phyloP scores from a whole-genome alignment of 2,797 vertebrate species.

The Alca torda region DNA sequence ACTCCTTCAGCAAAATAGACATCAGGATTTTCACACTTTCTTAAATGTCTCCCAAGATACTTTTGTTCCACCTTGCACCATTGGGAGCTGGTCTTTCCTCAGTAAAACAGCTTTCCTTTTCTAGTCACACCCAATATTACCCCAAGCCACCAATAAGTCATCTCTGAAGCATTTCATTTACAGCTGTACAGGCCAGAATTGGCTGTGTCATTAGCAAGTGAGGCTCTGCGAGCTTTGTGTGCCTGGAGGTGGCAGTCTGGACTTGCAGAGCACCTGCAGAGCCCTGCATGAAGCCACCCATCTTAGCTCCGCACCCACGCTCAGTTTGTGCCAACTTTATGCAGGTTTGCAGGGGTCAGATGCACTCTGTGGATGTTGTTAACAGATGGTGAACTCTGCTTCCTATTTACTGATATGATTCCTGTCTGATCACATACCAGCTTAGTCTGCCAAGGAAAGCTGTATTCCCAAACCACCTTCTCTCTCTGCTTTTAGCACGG shows the following conservation, averaged over 20 bases:
- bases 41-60: background rate
- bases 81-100: background rate
- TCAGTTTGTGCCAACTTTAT: background rate
- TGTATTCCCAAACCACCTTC: background rate
- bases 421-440: constrained; percentile 16
- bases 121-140: background rate
- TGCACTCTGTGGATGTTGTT: background rate
- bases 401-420: background rate
- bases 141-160: background rate
- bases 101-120: background rate
- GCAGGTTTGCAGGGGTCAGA: background rate
- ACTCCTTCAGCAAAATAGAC: background rate
- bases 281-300: background rate
- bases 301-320: background rate
- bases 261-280: background rate
- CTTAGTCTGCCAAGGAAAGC: constrained; percentile 15
- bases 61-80: background rate
- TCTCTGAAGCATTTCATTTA: background rate
- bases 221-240: background rate
- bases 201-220: rapidly evolving
- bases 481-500: background rate
- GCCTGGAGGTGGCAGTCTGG: constrained; percentile 49
- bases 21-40: background rate
- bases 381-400: constrained; percentile 21
- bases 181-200: background rate